Base-by-base conservation (phyloP, 2,888 invertebrate species). In the Orchesellides sinensis region DNA sequence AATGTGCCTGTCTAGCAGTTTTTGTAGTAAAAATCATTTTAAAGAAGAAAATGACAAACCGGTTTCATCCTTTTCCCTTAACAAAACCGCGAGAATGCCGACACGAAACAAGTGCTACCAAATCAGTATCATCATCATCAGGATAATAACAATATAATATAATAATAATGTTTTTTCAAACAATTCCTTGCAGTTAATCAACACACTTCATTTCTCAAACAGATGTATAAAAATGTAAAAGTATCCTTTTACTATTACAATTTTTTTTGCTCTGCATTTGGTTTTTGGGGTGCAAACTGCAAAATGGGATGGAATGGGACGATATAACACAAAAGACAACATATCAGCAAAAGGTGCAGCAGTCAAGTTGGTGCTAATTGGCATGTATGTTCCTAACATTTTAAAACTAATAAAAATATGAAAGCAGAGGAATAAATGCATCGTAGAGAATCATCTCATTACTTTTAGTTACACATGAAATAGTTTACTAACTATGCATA, bases 201-300 rank as follows among this genome's bases (percentile, higher is more conserved):
- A 79, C 79, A 72, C 72, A 79, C 78, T 79, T 79, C 78, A 79
- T 79, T 79, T 70, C 21, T 65, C 17, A 29, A 17, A 21, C 52
- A 49, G 14, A 2, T 52, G 52, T 23, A 66, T 65, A 47, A 69
- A 69, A 4, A 52, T 54, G 63, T 17, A 6, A 8, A 45, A 17
- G 49, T 17, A 29, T 27, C n/a, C 3, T 61, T 61, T 40, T 40
- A 10, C 10, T 32, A n/a, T 23, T 27, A 6, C 12, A 4, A 6
- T 14, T 10, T 29, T 14, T 4, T 61, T n/a, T 29, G 29, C 4
- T 2, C 40, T 6, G 32, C 40, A 32, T 10, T 73, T 32, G 35
- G 59, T 59, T 59, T 21, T 19, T 21, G 19, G 56, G 52, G 66
- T 77, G 77, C 49, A 68, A 77, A 69, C 68, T 59, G 47, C 59